Base-by-base conservation (phyloP, 2,113 vertebrate genomes). In the Polypterus bichir region DNA sequence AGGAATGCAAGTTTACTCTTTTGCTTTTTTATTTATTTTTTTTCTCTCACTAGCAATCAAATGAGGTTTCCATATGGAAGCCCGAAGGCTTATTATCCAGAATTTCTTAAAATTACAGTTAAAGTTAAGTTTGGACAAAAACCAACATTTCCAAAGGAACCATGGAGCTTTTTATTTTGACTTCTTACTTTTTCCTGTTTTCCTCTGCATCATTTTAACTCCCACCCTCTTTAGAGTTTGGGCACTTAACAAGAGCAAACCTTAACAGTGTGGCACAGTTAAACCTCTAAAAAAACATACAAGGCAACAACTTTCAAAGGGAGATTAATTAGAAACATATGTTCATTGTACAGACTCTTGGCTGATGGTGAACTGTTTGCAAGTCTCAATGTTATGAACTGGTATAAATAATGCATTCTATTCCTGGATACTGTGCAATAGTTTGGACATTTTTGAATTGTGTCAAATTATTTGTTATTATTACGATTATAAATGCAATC, bases 1-100 rank as follows among this genome's bases (percentile, higher is more conserved):
- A 92, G 93, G 94, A 97, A 98, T 96, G 94, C 78, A 82, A 89
- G 86, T 90, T 93, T 91, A 87, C 84, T 89, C 92, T 92, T 91
- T 78, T 81, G 73, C 72, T 74, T 79, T 81, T 80, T 84, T 86
- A 85, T 9, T 86, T 51, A 9, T 51, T 54, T 27, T 57, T 57
- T 63, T 77, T 68, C 68, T 77, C 79, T 85, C 82, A 81, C 81
- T 67, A 47, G 64, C 78, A 63, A 83, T 85, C 85, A 87, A 81
- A 74, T 79, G 89, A 93, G 87, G 90, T 91, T 88, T 92, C 89
- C 87, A 89, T 91, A 84, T 94, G 88, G 88, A 89, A 87, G 81
- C 83, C 84, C 84, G 88, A 87, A 88, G 77, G 71, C 76, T 78
- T 76, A 81, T 88, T 89, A 88, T 79, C 81, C 87, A 88, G 86